phyloP scores from a whole-genome alignment of 2,797 vertebrate genomes.

The Channa striata region DNA sequence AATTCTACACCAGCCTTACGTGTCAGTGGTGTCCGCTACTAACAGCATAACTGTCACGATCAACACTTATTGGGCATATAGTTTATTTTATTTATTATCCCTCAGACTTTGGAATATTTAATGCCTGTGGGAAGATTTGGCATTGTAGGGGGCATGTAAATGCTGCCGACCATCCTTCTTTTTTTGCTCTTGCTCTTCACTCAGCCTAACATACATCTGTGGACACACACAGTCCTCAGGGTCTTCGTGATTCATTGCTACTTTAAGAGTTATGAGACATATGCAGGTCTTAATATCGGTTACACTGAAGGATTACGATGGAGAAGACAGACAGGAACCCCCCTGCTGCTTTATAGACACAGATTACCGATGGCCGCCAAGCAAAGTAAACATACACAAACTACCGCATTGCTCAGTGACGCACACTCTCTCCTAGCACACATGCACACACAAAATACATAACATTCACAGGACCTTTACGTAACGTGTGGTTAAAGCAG shows the following conservation, averaged over 20 bases:
- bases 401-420: constrained; percentile 54
- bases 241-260: constrained; percentile 58
- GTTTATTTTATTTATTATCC: not conserved
- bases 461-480: constrained; percentile 35
- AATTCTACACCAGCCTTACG: constrained; percentile 2
- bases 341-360: constrained; percentile 51
- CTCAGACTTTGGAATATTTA: constrained; percentile 15
- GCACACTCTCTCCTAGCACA: not conserved
- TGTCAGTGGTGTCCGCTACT: not conserved
- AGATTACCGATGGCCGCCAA: constrained; percentile 48
- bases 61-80: not conserved
- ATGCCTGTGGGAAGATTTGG: constrained; percentile 25
- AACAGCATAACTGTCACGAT: constrained; percentile 18
- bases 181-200: constrained; percentile 17
- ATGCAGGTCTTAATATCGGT: constrained; percentile 67
- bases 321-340: constrained; percentile 61
- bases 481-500: constrained; percentile 40
- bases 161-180: constrained; percentile 9
- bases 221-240: constrained; percentile 32
- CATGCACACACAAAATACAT: constrained; percentile 38
- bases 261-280: constrained; percentile 65
- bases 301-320: constrained; percentile 69
- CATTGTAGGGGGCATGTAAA: constrained; percentile 30
- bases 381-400: constrained; percentile 67
- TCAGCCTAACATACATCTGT: constrained; percentile 36